A percentile compares a stretch with the other conserved stretches of the same genome.
These are phyloP conservation scores for Nephrotoma guestfalica DNA, from an alignment of 2,888 invertebrate genomes.

Conservation along the genomic window DNA sequence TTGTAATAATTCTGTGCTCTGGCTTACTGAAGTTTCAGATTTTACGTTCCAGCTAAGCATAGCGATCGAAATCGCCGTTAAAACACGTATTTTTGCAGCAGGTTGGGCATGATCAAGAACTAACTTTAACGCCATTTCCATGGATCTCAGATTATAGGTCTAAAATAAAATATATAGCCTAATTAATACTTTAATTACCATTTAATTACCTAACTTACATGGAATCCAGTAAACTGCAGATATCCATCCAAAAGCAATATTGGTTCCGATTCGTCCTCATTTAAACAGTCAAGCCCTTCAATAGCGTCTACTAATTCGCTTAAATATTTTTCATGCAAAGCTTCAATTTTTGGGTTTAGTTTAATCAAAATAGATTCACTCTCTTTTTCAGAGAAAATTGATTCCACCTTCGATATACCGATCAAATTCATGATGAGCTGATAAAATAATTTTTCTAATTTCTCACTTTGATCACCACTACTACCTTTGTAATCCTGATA, in stretches of 20 bases:
- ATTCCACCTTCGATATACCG: slow-evolving; percentile 20
- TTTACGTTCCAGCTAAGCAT: slow-evolving; percentile 10
- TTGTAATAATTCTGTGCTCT: slow-evolving; percentile 18
- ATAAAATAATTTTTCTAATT: slow-evolving; percentile 19
- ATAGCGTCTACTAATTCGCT: slow-evolving; percentile 20
- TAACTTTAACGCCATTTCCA: slow-evolving; percentile 21
- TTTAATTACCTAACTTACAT: slow-evolving; percentile 10
- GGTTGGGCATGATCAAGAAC: slow-evolving; percentile 23
- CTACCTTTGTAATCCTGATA: background rate
- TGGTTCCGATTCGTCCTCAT: slow-evolving; percentile 26
- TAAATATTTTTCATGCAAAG: slow-evolving; percentile 22
- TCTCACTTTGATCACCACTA: background rate
- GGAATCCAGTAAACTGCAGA: slow-evolving; percentile 21
- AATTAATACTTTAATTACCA: background rate
- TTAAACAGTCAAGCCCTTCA: slow-evolving; percentile 22
- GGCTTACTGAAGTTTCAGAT: slow-evolving; percentile 15
- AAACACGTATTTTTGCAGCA: slow-evolving; percentile 26
- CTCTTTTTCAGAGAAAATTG: background rate
- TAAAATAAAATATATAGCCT: background rate
- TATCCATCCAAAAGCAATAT: slow-evolving; percentile 25
- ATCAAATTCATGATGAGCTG: slow-evolving; percentile 24
- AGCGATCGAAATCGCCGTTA: slow-evolving; percentile 24
- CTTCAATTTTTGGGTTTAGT: background rate
- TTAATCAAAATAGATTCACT: background rate
- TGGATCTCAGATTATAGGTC: slow-evolving; percentile 16